Conservation (phyloP, 2,888 invertebrate species). For the Willowsia nigromaculata region DNA sequence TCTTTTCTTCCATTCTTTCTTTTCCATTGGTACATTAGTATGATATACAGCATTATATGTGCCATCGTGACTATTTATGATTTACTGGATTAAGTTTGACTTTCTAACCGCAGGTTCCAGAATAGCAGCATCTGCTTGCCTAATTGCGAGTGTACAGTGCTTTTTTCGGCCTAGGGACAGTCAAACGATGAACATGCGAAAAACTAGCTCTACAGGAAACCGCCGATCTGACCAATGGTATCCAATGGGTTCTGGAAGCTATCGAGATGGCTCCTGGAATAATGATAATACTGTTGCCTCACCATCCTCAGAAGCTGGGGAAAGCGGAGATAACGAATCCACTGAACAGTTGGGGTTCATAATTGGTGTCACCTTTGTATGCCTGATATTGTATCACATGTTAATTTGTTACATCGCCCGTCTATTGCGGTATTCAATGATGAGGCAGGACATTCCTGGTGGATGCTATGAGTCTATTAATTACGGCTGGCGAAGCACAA, state of each 20-base stretch:
- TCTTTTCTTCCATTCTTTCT: constrained; percentile 75
- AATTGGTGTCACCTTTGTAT: constrained; percentile 33
- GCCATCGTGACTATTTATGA: no score
- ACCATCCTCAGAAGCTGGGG: not conserved
- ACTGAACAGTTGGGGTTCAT: constrained; percentile 39
- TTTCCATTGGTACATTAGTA: constrained; percentile 70
- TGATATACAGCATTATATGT: no score
- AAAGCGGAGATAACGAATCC: not conserved
- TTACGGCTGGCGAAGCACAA: constrained; percentile 77
- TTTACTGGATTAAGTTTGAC: no score
- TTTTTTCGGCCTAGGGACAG: not conserved
- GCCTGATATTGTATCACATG: constrained; percentile 66
- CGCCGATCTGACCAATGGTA: no score
- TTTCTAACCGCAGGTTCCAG: constrained; percentile 70
- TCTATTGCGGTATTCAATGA: constrained; percentile 56
- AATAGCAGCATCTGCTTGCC: constrained; percentile 70
- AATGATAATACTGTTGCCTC: no score
- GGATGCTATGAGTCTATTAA: constrained; percentile 77
- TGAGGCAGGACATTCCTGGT: constrained; percentile 72
- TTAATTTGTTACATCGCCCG: constrained; percentile 71
- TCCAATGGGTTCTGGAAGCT: no score
- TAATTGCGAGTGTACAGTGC: constrained; percentile 72
- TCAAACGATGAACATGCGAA: not conserved
- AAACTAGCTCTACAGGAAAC: no score
- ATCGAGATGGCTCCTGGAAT: no score